These are phyloP conservation scores for Yponomeuta sedellus DNA, from an alignment of 2,888 invertebrate species.

Conservation along the genomic window DNA sequence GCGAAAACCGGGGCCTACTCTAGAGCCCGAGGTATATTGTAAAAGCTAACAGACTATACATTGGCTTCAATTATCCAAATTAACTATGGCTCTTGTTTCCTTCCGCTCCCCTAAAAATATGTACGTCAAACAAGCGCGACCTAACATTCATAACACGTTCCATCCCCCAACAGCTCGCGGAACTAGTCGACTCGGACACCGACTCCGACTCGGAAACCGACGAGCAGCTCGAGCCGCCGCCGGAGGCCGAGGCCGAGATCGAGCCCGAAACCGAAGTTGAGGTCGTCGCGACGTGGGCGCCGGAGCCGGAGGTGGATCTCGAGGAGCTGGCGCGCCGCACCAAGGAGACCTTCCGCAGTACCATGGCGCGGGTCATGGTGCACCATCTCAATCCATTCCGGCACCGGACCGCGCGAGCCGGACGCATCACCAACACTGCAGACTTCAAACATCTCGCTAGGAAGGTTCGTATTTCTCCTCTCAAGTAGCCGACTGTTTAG, in stretches of 20 bases:
- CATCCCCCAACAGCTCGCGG: constrained; percentile 48
- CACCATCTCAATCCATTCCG: constrained; percentile 92
- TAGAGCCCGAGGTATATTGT: no score
- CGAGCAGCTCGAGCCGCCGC: not conserved
- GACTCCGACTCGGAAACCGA: constrained; percentile 34
- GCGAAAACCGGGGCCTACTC: no score
- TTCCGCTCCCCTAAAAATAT: no score
- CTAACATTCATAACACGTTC: not conserved
- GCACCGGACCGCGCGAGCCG: constrained; percentile 88
- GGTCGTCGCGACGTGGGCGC: not conserved
- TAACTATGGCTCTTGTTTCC: no score
- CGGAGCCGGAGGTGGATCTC: constrained; percentile 35
- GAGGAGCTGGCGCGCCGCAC: constrained; percentile 80
- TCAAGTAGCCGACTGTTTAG: no score
- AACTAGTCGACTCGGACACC: constrained; percentile 57
- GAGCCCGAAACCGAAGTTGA: constrained; percentile 17
- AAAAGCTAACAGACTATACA: no score
- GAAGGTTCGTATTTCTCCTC: constrained; percentile 78
- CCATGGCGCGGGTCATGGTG: constrained; percentile 88
- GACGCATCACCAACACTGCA: constrained; percentile 90
- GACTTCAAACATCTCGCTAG: constrained; percentile 96
- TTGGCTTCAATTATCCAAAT: no score
- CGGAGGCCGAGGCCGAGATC: not conserved
- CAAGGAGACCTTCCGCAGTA: constrained; percentile 90
- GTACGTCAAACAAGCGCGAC: no score